These are phyloP conservation scores for Bradynema listronoti DNA, from an alignment of 1,140 invertebrate species.

Conservation along the genomic window DNA sequence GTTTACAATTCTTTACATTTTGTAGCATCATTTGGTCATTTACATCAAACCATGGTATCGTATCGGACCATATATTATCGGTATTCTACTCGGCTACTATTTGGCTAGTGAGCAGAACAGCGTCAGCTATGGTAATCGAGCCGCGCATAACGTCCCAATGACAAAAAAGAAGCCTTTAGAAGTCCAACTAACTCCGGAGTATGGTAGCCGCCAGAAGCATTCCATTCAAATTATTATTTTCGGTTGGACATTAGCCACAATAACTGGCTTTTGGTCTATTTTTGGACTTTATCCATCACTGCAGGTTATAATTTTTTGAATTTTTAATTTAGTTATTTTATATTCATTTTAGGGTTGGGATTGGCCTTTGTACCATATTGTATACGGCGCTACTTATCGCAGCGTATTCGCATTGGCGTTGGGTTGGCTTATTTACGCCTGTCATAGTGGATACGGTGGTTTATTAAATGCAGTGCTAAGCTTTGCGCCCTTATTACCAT, in stretches of 20 bases:
- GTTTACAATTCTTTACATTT: background rate
- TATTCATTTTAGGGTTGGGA: slow-evolving; percentile 25
- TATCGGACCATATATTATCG: slow-evolving; percentile 60
- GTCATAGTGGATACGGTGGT: slow-evolving; percentile 56
- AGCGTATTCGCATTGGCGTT: slow-evolving; percentile 51
- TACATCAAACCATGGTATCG: slow-evolving; percentile 61
- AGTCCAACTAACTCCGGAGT: too few relatives aligned
- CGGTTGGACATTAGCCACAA: slow-evolving; percentile 37
- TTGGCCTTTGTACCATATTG: slow-evolving; percentile 50
- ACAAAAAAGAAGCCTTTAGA: too few relatives aligned
- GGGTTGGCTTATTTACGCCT: slow-evolving; percentile 55
- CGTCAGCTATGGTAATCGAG: too few relatives aligned
- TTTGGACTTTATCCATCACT: slow-evolving; percentile 55
- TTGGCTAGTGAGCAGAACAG: too few relatives aligned
- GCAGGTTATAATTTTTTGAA: slow-evolving; percentile 26
- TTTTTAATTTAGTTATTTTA: slow-evolving; percentile 3
- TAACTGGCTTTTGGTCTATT: slow-evolving; percentile 43
- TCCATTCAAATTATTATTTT: slow-evolving; percentile 22
- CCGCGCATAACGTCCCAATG: too few relatives aligned
- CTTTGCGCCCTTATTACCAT: slow-evolving; percentile 35
- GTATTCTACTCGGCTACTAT: slow-evolving; percentile 59
- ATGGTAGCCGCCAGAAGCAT: too few relatives aligned
- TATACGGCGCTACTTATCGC: slow-evolving; percentile 48
- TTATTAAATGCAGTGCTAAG: slow-evolving; percentile 40
- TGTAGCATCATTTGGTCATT: slow-evolving; percentile 55